Conservation (phyloP, 2,113 vertebrate genomes). For the Pteropus alecto region DNA sequence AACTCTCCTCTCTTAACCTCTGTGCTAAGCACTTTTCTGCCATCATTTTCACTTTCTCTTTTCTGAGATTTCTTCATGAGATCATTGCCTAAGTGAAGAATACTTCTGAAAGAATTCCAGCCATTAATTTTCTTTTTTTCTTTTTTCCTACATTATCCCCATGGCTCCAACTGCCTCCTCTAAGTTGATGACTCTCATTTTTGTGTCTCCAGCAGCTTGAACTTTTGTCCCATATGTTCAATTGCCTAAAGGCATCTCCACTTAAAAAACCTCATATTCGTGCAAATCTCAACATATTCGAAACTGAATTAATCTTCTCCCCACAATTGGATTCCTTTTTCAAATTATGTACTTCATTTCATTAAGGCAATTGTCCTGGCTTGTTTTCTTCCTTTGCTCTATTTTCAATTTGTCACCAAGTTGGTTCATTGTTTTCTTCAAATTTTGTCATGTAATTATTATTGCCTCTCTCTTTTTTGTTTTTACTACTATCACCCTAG, state of each 20-base stretch:
- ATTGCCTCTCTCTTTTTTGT: background rate
- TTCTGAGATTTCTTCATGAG: background rate
- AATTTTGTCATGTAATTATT: background rate
- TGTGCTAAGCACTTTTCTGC: background rate
- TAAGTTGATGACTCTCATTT: conserved; percentile 2
- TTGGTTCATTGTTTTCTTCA: background rate
- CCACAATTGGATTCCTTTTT: background rate
- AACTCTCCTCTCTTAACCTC: background rate
- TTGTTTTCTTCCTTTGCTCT: background rate
- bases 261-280: background rate
- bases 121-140: background rate
- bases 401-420: background rate
- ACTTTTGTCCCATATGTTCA: conserved; percentile 5
- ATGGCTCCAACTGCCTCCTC: background rate
- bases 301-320: conserved; percentile 18
- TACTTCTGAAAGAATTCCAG: background rate
- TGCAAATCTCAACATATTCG: background rate
- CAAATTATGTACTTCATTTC: background rate
- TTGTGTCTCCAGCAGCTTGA: background rate
- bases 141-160: background rate
- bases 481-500: background rate
- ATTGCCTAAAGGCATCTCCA: background rate
- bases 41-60: background rate
- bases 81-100: background rate
- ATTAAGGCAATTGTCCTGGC: background rate